A percentile compares a stretch with the other conserved stretches of the same genome.
These are phyloP conservation scores for Strix uralensis DNA, from an alignment of 2,113 vertebrate species.

Conservation along the genomic window DNA sequence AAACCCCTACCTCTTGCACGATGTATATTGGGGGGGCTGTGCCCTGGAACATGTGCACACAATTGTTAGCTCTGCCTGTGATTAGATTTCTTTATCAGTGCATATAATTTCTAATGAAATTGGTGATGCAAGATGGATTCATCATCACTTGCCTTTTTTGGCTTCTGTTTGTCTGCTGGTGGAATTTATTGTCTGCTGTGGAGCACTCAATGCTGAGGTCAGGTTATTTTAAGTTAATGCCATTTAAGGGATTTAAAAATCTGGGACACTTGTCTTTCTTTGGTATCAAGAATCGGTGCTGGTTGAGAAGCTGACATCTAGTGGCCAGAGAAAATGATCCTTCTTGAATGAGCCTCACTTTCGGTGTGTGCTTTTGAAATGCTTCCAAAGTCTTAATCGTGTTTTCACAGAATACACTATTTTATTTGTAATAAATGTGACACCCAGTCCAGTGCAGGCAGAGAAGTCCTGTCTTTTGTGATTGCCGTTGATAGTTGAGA, in stretches of 20 bases:
- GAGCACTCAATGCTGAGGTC: constrained; percentile 56
- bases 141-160: constrained; percentile 58
- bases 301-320: constrained; percentile 72
- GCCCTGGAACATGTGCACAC: neutral
- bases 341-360: neutral
- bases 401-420: accelerated
- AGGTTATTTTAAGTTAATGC: constrained; percentile 78
- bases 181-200: constrained; percentile 66
- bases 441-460: neutral
- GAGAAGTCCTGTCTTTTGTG: neutral
- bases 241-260: constrained; percentile 79
- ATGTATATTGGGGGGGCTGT: neutral
- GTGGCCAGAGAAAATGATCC: constrained; percentile 24
- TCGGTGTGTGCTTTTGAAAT: neutral
- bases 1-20: accelerated
- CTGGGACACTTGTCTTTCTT: constrained; percentile 68
- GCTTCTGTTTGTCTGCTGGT: constrained; percentile 44
- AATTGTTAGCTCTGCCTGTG: neutral
- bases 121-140: neutral
- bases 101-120: neutral
- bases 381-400: accelerated
- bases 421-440: neutral
- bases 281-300: neutral
- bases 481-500: accelerated
- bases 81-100: neutral